phyloP scores from a whole-genome alignment of 2,797 vertebrate genomes.

The Semotilus atromaculatus region DNA sequence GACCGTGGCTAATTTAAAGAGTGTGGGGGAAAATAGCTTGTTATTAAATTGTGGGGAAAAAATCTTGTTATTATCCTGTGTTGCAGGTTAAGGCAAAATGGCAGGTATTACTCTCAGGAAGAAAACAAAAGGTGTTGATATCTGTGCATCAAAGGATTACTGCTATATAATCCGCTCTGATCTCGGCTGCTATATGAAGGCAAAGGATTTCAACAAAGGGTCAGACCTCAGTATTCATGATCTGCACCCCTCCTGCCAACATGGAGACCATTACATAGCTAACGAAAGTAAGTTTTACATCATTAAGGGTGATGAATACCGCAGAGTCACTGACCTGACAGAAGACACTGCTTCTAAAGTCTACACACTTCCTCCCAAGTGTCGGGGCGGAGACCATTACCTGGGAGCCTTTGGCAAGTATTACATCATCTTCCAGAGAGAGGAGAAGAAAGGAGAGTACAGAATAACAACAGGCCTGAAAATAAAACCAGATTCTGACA shows the following conservation, averaged over 20 bases:
- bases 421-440: too few species aligned
- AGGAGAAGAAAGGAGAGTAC: not conserved
- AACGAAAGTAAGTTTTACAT: not conserved
- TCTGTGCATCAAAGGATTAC: not conserved
- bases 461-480: too few species aligned
- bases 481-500: too few species aligned
- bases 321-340: not conserved
- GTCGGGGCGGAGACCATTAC: not conserved
- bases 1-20: too few species aligned
- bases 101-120: rapidly evolving
- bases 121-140: not conserved
- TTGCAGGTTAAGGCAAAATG: not conserved
- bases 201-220: rapidly evolving
- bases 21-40: too few species aligned
- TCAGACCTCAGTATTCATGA: not conserved
- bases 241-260: not conserved
- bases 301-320: not conserved
- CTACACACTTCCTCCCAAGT: rapidly evolving
- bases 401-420: too few species aligned
- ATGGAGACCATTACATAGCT: not conserved
- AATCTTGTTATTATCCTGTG: not conserved
- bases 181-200: not conserved
- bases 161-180: not conserved
- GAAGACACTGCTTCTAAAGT: rapidly evolving
- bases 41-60: too few species aligned